Base-by-base conservation (phyloP, 2,888 invertebrate genomes). In the Eupithecia vulgata region DNA sequence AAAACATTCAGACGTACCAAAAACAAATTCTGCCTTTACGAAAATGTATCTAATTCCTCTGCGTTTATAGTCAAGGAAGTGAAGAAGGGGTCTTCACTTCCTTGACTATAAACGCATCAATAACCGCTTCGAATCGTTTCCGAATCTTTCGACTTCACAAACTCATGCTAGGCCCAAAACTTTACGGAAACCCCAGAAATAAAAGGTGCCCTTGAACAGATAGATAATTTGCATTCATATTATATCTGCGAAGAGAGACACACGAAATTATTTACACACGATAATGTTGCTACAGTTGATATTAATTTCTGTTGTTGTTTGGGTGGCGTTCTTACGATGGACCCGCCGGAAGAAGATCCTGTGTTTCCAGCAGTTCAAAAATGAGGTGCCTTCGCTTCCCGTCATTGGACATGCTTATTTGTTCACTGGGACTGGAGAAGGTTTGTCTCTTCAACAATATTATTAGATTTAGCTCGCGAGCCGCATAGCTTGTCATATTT, bases 331-430 rank as follows among this genome's bases (percentile, higher is more conserved):
- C 15, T 69, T 76, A 5, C 73, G 84, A 34, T 83, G 81, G 77
- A 71, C 70, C 12, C 79, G 78, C 4, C 75, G 81, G 1, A 69
- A 72, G 10, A 79, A 82, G 25, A 72, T 81, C 5, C n/a, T 71
- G 67, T 85, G 70, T 71, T 80, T 17, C 61, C 76, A 73, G 0
- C 73, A 81, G 67, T 78, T 85, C 52, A 83, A 76, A 68, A 82
- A 80, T 73, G 80, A 79, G 48, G 69, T 81, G 0, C 74, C 69
- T 15, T 52, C 76, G 1, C 66, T 83, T 15, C 87, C 87, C 0
- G 45, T 86, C 7, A 17, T 87, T 13, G 87, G 87, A 1, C 83
- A 85, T 52, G 73, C 81, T 17, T 79, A 79, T 57, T 69, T 82
- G 57, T 79, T 83, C 37, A 13, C 80, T 2, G 85, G 86, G 1